These are phyloP conservation scores for Phoeniculus purpureus DNA, from an alignment of 2,797 vertebrate species.

Conservation along the genomic window DNA sequence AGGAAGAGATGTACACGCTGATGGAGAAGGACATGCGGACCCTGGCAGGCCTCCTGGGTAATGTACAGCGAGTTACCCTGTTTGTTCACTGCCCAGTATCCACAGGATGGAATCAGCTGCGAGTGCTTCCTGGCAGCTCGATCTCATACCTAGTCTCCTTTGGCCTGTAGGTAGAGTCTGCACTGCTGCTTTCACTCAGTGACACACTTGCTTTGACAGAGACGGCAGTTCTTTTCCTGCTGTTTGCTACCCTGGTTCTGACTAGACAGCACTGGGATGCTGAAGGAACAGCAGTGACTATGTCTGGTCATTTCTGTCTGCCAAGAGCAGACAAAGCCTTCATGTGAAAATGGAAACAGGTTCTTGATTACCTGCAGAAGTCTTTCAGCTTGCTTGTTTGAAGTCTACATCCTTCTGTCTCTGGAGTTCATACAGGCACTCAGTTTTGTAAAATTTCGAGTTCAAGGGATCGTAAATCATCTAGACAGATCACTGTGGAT, in stretches of 20 bases:
- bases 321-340: neutral
- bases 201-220: neutral
- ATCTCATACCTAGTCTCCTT: neutral
- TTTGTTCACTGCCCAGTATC: neutral
- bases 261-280: accelerated
- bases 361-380: neutral
- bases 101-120: neutral
- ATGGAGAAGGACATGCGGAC: slow-evolving; percentile 99
- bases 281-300: neutral
- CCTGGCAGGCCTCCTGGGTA: slow-evolving; percentile 92
- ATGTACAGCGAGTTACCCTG: slow-evolving; percentile 5
- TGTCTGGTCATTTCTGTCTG: neutral
- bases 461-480: neutral
- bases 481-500: neutral
- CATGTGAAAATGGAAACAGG: neutral
- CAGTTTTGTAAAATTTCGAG: neutral
- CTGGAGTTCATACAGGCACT: neutral
- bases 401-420: neutral
- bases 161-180: neutral
- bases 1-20: slow-evolving; percentile 91
- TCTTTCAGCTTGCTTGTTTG: neutral
- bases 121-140: neutral
- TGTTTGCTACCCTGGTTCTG: neutral
- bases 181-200: neutral
- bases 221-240: neutral